Evolutionary conservation across 2,888 invertebrate genomes (phyloP).

Genomic region (Phortica magna): DNA sequence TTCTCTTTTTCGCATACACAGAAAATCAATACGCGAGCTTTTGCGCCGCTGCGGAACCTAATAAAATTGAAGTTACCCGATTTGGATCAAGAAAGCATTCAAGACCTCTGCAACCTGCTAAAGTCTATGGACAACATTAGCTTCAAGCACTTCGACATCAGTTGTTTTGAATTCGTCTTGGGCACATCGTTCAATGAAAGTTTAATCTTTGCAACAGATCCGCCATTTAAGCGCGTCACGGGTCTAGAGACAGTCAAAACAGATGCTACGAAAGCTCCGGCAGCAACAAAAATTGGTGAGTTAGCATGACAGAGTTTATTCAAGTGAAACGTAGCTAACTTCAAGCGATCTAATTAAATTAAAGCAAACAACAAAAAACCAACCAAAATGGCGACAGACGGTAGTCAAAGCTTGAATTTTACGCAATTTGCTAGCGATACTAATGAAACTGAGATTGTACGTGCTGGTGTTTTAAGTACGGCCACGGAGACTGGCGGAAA

Average conservation of each 20-base stretch:
- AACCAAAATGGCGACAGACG: slow-evolving; percentile 18
- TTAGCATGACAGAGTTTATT: neutral
- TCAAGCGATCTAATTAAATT: slow-evolving; percentile 4
- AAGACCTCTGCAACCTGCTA: slow-evolving; percentile 74
- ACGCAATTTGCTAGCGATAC: slow-evolving; percentile 46
- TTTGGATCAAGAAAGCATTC: slow-evolving; percentile 67
- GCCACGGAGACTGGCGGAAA: slow-evolving; percentile 45
- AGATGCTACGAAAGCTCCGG: slow-evolving; percentile 9
- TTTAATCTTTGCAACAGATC: slow-evolving; percentile 70
- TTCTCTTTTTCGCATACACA: slow-evolving; percentile 49
- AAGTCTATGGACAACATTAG: slow-evolving; percentile 76
- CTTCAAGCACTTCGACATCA: slow-evolving; percentile 74
- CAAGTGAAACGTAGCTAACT: neutral
- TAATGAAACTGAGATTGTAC: slow-evolving; percentile 16
- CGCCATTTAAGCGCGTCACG: slow-evolving; percentile 57
- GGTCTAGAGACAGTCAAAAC: slow-evolving; percentile 34
- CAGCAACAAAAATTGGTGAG: slow-evolving; percentile 11
- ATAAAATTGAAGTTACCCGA: slow-evolving; percentile 75
- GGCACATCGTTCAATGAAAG: slow-evolving; percentile 77
- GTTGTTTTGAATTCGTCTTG: slow-evolving; percentile 75
- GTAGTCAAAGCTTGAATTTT: neutral
- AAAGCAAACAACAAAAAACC: slow-evolving; percentile 21
- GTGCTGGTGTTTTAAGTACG: slow-evolving; percentile 4
- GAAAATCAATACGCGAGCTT: slow-evolving; percentile 77
- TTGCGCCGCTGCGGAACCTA: slow-evolving; percentile 74